These are phyloP conservation scores for Desmophyllum pertusum DNA, from an alignment of 92 coral and sea anemone genomes.

Conservation along the genomic window DNA sequence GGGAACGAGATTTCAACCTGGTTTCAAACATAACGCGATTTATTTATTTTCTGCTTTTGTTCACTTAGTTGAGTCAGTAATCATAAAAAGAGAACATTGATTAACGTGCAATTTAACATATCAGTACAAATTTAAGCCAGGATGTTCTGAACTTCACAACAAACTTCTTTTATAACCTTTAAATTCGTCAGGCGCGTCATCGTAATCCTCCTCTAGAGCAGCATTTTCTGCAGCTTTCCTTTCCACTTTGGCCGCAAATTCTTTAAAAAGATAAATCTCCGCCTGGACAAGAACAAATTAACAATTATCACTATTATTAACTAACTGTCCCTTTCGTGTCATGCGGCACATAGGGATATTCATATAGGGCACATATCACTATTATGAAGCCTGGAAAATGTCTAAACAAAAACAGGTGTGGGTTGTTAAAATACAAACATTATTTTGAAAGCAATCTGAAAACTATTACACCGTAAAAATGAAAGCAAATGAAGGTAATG, in stretches of 20 bases:
- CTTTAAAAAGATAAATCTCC: constrained; percentile 72
- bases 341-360: too few species aligned
- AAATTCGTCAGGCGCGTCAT: constrained; percentile 95
- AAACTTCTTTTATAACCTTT: too few species aligned
- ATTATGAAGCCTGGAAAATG: too few species aligned
- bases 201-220: constrained; percentile 86
- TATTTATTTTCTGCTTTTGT: background rate
- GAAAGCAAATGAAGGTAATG: too few species aligned
- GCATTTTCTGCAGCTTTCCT: constrained; percentile 77
- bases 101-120: background rate
- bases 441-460: too few species aligned
- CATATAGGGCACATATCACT: too few species aligned
- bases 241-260: constrained; percentile 83
- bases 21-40: background rate
- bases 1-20: too few species aligned
- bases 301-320: too few species aligned
- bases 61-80: background rate
- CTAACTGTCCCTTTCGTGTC: too few species aligned
- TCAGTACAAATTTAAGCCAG: background rate
- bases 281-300: constrained; percentile 47
- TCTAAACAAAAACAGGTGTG: too few species aligned
- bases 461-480: too few species aligned
- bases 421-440: too few species aligned
- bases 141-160: background rate
- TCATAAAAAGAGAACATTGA: background rate